Evolutionary conservation across 2,797 vertebrate species (phyloP), one percentile per base, ranked within the genome.

Genomic region (Oryzias sinensis): DNA sequence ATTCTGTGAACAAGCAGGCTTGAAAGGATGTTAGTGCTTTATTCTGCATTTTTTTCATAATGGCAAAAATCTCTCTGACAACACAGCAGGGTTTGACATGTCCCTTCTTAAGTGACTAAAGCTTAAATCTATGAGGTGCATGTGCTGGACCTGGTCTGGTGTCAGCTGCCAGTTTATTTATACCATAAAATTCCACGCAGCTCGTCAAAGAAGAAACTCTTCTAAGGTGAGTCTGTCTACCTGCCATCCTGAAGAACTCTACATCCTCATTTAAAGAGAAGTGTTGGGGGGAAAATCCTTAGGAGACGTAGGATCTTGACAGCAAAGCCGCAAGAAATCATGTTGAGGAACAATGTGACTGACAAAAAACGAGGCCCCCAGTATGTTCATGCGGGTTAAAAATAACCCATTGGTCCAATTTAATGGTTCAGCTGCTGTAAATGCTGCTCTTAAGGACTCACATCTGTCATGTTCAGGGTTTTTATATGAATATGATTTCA

Each of bases 341-440:
- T 87, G 81, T 82, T 85, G 82, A 83, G 83, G 86, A 89, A 91
- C 88, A 91, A 91, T 89, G 88, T 89, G 85, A 92, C 91, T 91
- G 91, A 86, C 69, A 37, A 72, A 76, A 82, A 59, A 77, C 67
- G 68, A 81, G 68, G 80, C 69, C 61, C 81, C 82, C 58, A 17
- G 76, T 65, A 87, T 85, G 87, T 79, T 79, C 75, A 76, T 65
- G 53, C 0, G 17, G 56, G 86, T 76, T 92, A 90, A 87, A 91
- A 91, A 92, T 92, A 92, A 89, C 87, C 80, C 47, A 46, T 70
- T 70, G 74, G 79, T 84, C 80, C 81, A 70, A 81, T 87, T 87
- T 85, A 72, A 72, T 73, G 82, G 70, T 62, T 68, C 45, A 59
- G 65, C 67, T 33, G 25, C 43, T 66, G 57, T 37, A 37, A 37